phyloP scores from a whole-genome alignment of 2,797 vertebrate genomes.

The Schizopygopsis pylzovi region DNA sequence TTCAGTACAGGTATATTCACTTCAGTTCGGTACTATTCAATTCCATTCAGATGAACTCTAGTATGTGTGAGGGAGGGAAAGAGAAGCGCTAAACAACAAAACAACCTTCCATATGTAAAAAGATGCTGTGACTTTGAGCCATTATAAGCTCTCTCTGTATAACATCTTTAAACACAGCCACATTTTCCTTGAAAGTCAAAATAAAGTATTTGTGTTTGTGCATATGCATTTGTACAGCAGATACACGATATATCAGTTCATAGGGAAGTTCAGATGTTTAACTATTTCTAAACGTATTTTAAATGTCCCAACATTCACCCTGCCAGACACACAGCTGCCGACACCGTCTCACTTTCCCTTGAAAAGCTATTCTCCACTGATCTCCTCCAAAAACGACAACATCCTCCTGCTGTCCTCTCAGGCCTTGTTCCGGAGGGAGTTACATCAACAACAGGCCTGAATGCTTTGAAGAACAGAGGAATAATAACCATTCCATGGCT shows the following conservation, averaged over 20 bases:
- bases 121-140: background rate
- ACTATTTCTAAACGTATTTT: background rate
- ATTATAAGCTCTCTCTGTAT: background rate
- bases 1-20: background rate
- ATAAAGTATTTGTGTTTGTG: background rate
- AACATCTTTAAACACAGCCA: background rate
- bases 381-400: conserved; percentile 26
- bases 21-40: background rate
- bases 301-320: conserved; percentile 2
- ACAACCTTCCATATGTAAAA: background rate
- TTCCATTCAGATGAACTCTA: background rate
- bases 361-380: background rate
- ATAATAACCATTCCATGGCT: conserved; percentile 9
- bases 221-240: background rate
- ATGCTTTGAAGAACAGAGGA: conserved; percentile 34
- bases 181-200: background rate
- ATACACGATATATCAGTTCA: background rate
- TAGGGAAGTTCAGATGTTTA: conserved; percentile 16
- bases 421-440: conserved; percentile 11
- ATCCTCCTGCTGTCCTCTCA: conserved; percentile 16
- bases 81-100: background rate
- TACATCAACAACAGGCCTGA: conserved; percentile 18
- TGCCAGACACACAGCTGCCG: conserved; percentile 13
- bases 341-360: background rate
- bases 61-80: background rate